These are phyloP conservation scores for Chaitophorus viminalis DNA, from an alignment of 2,888 invertebrate genomes.

Conservation along the genomic window DNA sequence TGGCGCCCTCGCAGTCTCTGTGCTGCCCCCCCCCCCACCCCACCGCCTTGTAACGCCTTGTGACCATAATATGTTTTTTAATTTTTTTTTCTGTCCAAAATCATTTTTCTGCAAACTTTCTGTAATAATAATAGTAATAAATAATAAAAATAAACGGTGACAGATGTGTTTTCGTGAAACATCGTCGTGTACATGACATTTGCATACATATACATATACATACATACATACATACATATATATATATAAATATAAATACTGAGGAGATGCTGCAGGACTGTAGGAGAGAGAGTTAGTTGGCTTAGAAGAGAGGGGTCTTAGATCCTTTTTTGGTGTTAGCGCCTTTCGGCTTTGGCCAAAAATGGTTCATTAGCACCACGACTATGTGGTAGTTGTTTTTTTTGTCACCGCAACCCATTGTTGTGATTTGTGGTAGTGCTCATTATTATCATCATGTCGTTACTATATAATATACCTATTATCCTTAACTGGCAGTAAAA, in stretches of 20 bases:
- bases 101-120: slow-evolving; percentile 18
- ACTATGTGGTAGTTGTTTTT: slow-evolving; percentile 31
- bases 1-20: slow-evolving; percentile 57
- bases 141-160: slow-evolving; percentile 30
- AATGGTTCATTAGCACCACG: slow-evolving; percentile 40
- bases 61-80: not conserved
- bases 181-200: slow-evolving; percentile 29
- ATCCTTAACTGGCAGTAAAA: slow-evolving; percentile 41
- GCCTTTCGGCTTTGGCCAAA: slow-evolving; percentile 33
- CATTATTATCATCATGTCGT: slow-evolving; percentile 23
- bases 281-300: not conserved
- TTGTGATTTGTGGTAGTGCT: slow-evolving; percentile 44
- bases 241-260: not conserved
- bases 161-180: slow-evolving; percentile 14
- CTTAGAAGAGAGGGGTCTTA: not conserved
- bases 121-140: slow-evolving; percentile 2
- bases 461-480: slow-evolving; percentile 3
- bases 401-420: slow-evolving; percentile 44
- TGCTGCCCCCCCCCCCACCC: not conserved
- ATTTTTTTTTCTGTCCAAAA: slow-evolving; percentile 33
- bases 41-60: too few species aligned
- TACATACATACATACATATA: too few species aligned
- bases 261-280: not conserved
- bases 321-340: slow-evolving; percentile 49
- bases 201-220: too few species aligned